A percentile compares a stretch with the other conserved stretches of the same genome.
These are phyloP conservation scores for Megaleporinus macrocephalus DNA, from an alignment of 2,113 vertebrate genomes.

Conservation along the genomic window DNA sequence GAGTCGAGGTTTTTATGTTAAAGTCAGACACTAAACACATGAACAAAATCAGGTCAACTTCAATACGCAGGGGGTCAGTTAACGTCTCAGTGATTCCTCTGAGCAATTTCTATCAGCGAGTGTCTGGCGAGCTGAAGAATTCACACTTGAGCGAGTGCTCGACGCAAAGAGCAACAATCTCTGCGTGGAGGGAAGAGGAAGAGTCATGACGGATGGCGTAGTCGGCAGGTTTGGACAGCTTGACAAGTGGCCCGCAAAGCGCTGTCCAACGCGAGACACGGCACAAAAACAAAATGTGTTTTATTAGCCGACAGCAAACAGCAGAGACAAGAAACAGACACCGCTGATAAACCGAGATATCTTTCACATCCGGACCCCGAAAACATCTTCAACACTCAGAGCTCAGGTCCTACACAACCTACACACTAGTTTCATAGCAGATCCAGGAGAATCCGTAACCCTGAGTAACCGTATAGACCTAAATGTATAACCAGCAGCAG, in stretches of 20 bases:
- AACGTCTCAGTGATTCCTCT: neutral
- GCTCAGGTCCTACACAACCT: too few species aligned
- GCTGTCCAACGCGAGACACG: neutral
- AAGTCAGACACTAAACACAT: too few species aligned
- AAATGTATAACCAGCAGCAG: neutral
- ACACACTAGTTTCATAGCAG: neutral
- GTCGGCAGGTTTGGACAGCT: slow-evolving; percentile 1
- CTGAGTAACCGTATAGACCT: neutral
- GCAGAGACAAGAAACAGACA: neutral
- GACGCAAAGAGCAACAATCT: neutral
- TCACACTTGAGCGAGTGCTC: neutral
- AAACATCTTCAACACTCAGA: too few species aligned
- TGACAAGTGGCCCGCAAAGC: neutral
- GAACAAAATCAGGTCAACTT: neutral
- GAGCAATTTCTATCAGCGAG: neutral
- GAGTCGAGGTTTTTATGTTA: too few species aligned
- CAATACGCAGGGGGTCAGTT: neutral
- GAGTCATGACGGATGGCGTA: neutral
- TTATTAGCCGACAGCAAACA: neutral
- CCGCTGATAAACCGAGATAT: neutral
- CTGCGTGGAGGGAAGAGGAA: neutral
- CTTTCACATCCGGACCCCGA: too few species aligned
- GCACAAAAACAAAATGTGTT: neutral
- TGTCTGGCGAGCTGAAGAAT: neutral
- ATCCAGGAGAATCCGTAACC: neutral